Conservation (phyloP, 2,888 invertebrate species). For the Mythimna vitellina region DNA sequence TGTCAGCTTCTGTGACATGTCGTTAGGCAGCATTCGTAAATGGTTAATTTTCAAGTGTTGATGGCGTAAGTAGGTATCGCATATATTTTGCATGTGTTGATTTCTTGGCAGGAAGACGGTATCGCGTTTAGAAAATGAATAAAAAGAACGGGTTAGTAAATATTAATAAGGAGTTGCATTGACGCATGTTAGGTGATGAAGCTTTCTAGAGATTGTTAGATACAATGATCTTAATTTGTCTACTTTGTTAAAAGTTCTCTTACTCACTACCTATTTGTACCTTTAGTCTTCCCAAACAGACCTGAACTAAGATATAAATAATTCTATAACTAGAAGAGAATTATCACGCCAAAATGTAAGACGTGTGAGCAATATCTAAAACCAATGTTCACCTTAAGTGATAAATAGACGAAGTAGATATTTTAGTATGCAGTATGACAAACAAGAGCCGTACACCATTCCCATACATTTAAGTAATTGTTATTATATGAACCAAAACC, state of each 20-base stretch:
- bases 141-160: conserved; percentile 65
- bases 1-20: conserved; percentile 81
- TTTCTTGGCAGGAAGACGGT: conserved; percentile 89
- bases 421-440: conserved; percentile 57
- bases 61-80: conserved; percentile 74
- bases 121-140: conserved; percentile 80
- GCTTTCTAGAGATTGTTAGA: conserved; percentile 66
- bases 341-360: conserved; percentile 88
- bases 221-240: conserved; percentile 39
- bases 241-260: conserved; percentile 57
- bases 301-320: conserved; percentile 53
- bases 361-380: conserved; percentile 83
- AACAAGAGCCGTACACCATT: conserved; percentile 74
- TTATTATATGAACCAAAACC: conserved; percentile 75
- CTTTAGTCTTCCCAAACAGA: conserved; percentile 57
- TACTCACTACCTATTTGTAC: conserved; percentile 52
- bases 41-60: conserved; percentile 82
- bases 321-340: conserved; percentile 61
- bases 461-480: conserved; percentile 71
- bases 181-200: conserved; percentile 70
- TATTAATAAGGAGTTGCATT: conserved; percentile 67
- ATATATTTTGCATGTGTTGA: conserved; percentile 75
- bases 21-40: conserved; percentile 87
- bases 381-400: conserved; percentile 32
- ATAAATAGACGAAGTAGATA: conserved; percentile 41